Evolutionary conservation across 1,140 invertebrate genomes (phyloP).

Genomic region (Bombyx mori): ASM3026992v2 NC_085109.1:9815001-9815500

Average conservation of each 20-base stretch:
- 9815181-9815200: conserved; percentile 27
- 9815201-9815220: conserved; percentile 56
- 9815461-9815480: conserved; percentile 65
- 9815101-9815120: background rate
- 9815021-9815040: background rate
- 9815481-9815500: conserved; percentile 39
- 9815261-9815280: conserved; percentile 43
- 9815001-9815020: background rate
- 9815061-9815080: background rate
- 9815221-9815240: conserved; percentile 58
- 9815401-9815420: conserved; percentile 66
- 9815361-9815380: conserved; percentile 68
- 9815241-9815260: conserved; percentile 68
- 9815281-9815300: conserved; percentile 45
- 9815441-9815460: conserved; percentile 69
- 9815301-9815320: conserved; percentile 36
- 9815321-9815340: conserved; percentile 65
- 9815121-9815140: background rate
- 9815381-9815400: conserved; percentile 69
- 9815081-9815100: background rate
- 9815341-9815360: conserved; percentile 71
- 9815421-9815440: conserved; percentile 57
- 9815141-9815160: conserved; percentile 10
- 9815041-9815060: background rate
- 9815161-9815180: conserved; percentile 22